Evolutionary conservation across 2,797 vertebrate species (phyloP).

Genomic region (Acanthurus leucopareius): DNA sequence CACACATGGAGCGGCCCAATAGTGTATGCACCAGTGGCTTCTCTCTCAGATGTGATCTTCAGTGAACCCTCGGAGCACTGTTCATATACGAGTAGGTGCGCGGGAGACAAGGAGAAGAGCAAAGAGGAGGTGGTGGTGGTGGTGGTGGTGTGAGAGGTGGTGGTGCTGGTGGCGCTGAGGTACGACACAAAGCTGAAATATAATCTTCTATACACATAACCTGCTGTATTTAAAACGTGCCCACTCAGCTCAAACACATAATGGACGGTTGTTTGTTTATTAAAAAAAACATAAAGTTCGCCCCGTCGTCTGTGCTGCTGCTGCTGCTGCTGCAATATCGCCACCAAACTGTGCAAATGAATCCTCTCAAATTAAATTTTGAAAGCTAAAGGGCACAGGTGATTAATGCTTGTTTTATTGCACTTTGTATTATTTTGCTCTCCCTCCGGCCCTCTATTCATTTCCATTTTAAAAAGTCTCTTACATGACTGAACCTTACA

Average conservation of each 20-base stretch:
- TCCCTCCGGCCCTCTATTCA: conserved; percentile 8
- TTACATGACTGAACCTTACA: conserved; percentile 21
- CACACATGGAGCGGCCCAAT: conserved; percentile 63
- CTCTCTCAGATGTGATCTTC: conserved; percentile 72
- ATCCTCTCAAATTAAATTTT: conserved; percentile 43
- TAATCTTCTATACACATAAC: conserved; percentile 33
- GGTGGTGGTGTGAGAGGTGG: conserved; percentile 39
- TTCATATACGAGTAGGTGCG: conserved; percentile 52
- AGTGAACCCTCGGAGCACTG: conserved; percentile 61
- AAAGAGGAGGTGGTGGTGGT: conserved; percentile 25
- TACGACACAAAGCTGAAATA: conserved; percentile 38
- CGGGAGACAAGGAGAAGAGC: conserved; percentile 34
- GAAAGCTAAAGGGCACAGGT: conserved; percentile 43
- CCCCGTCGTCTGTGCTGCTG: not conserved
- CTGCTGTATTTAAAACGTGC: conserved; percentile 33
- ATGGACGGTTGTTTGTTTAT: conserved; percentile 34
- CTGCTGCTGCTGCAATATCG: not conserved
- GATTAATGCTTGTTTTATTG: conserved; percentile 47
- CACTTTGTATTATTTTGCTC: conserved; percentile 19
- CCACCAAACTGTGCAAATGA: conserved; percentile 40
- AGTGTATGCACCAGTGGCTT: conserved; percentile 66
- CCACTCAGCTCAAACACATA: conserved; percentile 37
- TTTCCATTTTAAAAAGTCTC: conserved; percentile 39
- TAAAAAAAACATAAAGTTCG: conserved; percentile 13
- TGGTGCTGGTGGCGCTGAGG: conserved; percentile 39